Percentiles rank a stretch among this genome's conserved stretches.
Conservation (phyloP, 2,888 invertebrate genomes). For the Tetanocera ferruginea region DNA sequence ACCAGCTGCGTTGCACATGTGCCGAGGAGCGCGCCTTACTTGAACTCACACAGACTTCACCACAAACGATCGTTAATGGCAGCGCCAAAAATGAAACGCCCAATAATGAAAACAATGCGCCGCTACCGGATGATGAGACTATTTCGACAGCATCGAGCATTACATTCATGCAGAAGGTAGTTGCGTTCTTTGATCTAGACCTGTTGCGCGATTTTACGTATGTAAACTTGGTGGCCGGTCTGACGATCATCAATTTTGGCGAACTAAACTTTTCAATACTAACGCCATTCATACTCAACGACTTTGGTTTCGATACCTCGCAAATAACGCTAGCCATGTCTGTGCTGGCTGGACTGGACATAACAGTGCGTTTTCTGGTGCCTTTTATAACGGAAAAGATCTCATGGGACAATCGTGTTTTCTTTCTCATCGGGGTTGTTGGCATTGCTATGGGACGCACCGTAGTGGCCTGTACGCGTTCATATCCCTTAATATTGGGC, state of each 20-base stretch:
- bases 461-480: constrained; percentile 74
- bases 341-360: constrained; percentile 76
- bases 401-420: constrained; percentile 79
- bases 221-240: constrained; percentile 79
- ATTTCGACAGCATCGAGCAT: constrained; percentile 42
- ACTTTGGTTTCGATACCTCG: constrained; percentile 73
- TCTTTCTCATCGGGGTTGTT: constrained; percentile 78
- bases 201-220: constrained; percentile 78
- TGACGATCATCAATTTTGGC: constrained; percentile 79
- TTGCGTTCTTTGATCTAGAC: constrained; percentile 79
- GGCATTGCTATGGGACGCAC: constrained; percentile 77
- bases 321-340: constrained; percentile 80
- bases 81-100: background rate
- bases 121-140: constrained; percentile 14
- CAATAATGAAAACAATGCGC: background rate
- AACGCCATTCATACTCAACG: constrained; percentile 80
- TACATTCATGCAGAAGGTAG: constrained; percentile 73
- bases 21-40: constrained; percentile 57
- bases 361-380: constrained; percentile 76
- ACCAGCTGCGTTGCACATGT: constrained; percentile 58
- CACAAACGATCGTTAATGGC: constrained; percentile 25
- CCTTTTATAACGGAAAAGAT: constrained; percentile 80
- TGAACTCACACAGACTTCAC: constrained; percentile 48
- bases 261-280: constrained; percentile 81
- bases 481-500: constrained; percentile 72